phyloP scores from a whole-genome alignment of 2,797 vertebrate genomes.

The Pangasius mekongensis region DNA sequence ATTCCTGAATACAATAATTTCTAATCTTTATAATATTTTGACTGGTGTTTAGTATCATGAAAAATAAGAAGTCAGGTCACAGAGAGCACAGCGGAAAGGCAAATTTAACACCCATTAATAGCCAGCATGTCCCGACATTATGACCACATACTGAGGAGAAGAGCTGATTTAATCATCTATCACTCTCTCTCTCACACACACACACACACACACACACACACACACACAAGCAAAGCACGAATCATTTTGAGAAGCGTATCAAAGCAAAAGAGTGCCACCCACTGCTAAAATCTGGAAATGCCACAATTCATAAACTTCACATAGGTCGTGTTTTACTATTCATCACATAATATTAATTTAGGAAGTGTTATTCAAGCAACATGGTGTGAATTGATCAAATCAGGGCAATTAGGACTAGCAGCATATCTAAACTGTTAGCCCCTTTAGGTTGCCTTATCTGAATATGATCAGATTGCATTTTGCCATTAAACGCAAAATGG shows the following conservation, averaged over 20 bases:
- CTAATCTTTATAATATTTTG: neutral
- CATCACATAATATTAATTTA: neutral
- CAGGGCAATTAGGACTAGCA: neutral
- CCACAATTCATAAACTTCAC: neutral
- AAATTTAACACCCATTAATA: neutral
- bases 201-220: neutral
- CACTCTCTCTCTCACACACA: neutral
- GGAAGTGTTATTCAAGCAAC: neutral
- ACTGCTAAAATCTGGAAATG: conserved; percentile 20
- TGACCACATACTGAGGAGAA: neutral
- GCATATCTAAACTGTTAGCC: neutral
- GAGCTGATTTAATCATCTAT: neutral
- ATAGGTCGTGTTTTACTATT: neutral
- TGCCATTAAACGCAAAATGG: neutral
- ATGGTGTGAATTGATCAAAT: neutral
- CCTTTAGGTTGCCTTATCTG: neutral
- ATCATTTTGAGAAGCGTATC: neutral
- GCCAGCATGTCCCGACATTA: neutral
- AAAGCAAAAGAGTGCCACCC: conserved; percentile 46
- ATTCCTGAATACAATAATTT: neutral
- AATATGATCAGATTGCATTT: neutral
- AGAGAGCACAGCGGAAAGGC: neutral
- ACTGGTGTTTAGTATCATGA: neutral
- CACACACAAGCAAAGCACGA: neutral
- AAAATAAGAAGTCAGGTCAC: neutral